Base-by-base conservation (phyloP, 1,140 invertebrate species). In the Sipha flava region DNA sequence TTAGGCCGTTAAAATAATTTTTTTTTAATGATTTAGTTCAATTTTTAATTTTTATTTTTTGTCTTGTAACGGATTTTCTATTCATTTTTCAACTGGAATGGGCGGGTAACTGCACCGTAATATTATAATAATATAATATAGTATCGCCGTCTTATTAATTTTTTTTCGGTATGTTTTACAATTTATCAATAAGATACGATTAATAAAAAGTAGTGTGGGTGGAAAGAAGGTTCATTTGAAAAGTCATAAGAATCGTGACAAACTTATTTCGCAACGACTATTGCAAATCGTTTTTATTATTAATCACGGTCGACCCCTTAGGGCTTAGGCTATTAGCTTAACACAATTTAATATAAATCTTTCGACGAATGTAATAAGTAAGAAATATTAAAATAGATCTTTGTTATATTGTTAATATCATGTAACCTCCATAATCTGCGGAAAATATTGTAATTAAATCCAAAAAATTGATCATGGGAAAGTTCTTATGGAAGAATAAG, bases 201-300 rank as follows among this genome's bases (percentile, higher is more conserved):
- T 43, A 45, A 70, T 47, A 47, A 40, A 45, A 47, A 45, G 31
- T 23, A n/a, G 10, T 45, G 40, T 70, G 66, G 40, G 66, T 70
- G 66, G 23, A 47, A 68, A 29, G 40, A 70, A 47, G 66, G 66
- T 70, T 47, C 66, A 29, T 1, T 70, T n/a, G 66, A 47, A 43
- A 68, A 68, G 64, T 68, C 23, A 68, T 68, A 45, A 9, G 66
- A 70, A 57, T 77, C 73, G 73, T 77, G 73, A 77, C 49, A 77
- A 77, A 77, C 52, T 57, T 54, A 59, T 77, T 37, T 77, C 52
- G 31, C 73, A 59, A 77, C 21, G 40, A 77, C 73, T 59, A 43
- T 77, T 77, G 40, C 52, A 57, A 57, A 54, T 57, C 29, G 47
- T 75, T 75, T 73, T 75, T 54, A 31, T 75, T 52, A 54, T 75